Evolutionary conservation across 2,113 vertebrate genomes (phyloP).

Genomic region (Ageneiosus marmoratus): DNA sequence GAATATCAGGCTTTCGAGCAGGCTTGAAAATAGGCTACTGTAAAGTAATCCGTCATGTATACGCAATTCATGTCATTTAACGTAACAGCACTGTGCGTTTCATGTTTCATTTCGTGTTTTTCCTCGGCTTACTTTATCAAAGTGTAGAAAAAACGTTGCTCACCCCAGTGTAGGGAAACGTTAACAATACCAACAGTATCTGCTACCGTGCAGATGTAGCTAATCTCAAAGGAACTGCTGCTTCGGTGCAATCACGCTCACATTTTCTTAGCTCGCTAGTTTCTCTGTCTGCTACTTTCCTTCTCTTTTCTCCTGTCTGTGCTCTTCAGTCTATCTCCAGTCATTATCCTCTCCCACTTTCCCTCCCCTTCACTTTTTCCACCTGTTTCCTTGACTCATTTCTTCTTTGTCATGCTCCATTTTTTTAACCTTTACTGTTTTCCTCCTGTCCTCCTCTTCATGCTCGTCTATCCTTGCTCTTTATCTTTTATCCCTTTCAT

Average conservation of each 20-base stretch:
- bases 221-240: too few relatives aligned
- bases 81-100: not conserved
- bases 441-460: not conserved
- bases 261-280: too few relatives aligned
- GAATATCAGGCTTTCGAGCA: too few relatives aligned
- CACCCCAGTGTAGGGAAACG: too few relatives aligned
- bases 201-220: too few relatives aligned
- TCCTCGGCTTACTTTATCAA: too few relatives aligned
- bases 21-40: too few relatives aligned
- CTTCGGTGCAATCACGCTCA: too few relatives aligned
- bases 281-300: not conserved
- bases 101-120: not conserved
- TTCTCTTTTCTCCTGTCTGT: not conserved
- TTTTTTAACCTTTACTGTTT: not conserved
- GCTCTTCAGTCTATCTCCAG: not conserved
- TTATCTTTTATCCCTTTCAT: not conserved
- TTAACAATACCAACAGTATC: too few relatives aligned
- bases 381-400: not conserved
- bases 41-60: too few relatives aligned
- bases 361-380: not conserved
- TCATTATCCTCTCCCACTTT: not conserved
- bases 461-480: not conserved
- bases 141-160: too few relatives aligned
- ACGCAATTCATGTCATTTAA: too few relatives aligned
- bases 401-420: not conserved